phyloP scores from a whole-genome alignment of 1,140 invertebrate genomes.

The Phymorhynchus buccinoides region DNA sequence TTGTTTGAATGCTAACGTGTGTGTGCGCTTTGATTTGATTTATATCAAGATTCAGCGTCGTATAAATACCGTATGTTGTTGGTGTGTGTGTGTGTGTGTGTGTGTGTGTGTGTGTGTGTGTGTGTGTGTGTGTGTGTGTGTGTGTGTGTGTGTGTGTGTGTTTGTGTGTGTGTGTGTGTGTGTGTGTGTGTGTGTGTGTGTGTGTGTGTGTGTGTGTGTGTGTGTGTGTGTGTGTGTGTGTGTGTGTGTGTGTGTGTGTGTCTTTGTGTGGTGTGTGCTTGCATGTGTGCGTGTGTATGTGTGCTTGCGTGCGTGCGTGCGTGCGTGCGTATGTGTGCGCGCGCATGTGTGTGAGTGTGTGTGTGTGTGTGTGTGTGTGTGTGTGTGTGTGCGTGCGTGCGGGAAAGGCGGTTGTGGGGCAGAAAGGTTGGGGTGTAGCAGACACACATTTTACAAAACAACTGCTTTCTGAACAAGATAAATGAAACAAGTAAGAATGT shows the following conservation, averaged over 20 bases:
- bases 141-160: neutral
- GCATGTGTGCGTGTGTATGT: too few relatives aligned
- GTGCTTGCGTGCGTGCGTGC: neutral
- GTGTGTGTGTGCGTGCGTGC: too few relatives aligned
- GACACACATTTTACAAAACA: too few relatives aligned
- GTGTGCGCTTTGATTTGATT: too few relatives aligned
- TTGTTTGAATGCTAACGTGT: too few relatives aligned
- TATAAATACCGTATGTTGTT: too few relatives aligned
- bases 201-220: neutral
- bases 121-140: conserved; percentile 5
- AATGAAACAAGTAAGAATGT: too few relatives aligned
- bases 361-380: too few relatives aligned
- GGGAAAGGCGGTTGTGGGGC: too few relatives aligned
- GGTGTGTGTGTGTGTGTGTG: neutral
- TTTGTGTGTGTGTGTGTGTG: neutral
- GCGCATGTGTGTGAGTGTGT: neutral
- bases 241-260: neutral
- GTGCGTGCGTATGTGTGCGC: neutral
- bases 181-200: neutral
- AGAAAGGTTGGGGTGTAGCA: too few relatives aligned
- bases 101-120: conserved; percentile 5
- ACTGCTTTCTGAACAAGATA: too few relatives aligned
- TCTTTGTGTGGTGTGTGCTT: neutral
- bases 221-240: neutral
- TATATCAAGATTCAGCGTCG: too few relatives aligned